Conservation (phyloP, 2,797 vertebrate species). For the Mormyrops attenuatus region DNA sequence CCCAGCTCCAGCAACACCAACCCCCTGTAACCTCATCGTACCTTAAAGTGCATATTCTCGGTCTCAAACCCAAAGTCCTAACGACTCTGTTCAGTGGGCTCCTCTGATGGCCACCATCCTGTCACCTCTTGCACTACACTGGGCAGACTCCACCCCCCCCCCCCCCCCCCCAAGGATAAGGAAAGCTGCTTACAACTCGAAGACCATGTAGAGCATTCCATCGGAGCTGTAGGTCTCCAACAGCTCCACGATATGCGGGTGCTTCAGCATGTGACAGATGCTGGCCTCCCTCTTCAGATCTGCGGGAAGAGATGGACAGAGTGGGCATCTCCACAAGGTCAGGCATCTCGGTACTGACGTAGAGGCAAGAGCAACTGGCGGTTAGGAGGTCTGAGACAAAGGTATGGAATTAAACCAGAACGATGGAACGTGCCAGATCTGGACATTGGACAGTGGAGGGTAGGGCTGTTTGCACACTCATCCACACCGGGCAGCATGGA, state of each 20-base stretch:
- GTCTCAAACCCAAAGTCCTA: not conserved
- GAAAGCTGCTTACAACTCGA: slow-evolving; percentile 87
- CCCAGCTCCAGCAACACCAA: not conserved
- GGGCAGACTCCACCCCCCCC: not conserved
- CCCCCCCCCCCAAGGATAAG: not conserved
- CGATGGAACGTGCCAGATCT: not conserved
- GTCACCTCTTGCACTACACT: not conserved
- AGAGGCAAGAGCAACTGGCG: not conserved
- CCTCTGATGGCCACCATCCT: not conserved
- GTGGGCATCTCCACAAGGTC: not conserved
- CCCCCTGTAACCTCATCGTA: not conserved
- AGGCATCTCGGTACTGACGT: not conserved
- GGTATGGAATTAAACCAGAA: not conserved
- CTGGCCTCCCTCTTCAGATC: slow-evolving; percentile 99
- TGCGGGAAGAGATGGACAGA: slow-evolving; percentile 43
- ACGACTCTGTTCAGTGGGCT: not conserved
- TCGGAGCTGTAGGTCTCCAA: slow-evolving; percentile 98
- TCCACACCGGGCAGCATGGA: not conserved
- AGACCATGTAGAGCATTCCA: slow-evolving; percentile 99
- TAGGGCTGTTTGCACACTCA: not conserved
- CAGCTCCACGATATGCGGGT: slow-evolving; percentile 97
- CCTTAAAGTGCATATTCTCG: not conserved
- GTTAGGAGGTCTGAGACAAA: not conserved
- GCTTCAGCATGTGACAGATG: slow-evolving; percentile 99
- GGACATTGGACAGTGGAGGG: not conserved